Conservation (phyloP, 1,140 invertebrate genomes). For the Drosophila lacertosa region DNA sequence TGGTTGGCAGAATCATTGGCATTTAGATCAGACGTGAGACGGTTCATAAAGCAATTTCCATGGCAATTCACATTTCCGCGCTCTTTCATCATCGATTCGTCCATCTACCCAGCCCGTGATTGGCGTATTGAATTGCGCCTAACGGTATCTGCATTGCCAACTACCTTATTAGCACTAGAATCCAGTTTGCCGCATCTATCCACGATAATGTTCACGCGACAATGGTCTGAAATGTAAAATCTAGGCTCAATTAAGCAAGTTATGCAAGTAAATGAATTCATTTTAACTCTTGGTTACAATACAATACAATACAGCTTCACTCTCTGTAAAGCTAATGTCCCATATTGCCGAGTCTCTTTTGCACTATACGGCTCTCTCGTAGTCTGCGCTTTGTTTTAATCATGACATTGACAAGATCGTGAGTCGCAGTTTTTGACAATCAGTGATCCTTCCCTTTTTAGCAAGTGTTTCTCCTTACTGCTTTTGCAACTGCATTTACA, state of each 20-base stretch:
- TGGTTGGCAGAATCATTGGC: slow-evolving; percentile 51
- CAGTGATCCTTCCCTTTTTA: slow-evolving; percentile 62
- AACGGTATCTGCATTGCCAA: slow-evolving; percentile 69
- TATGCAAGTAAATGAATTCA: not conserved
- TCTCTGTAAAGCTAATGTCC: too few species aligned
- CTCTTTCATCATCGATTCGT: slow-evolving; percentile 52
- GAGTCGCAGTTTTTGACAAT: slow-evolving; percentile 13
- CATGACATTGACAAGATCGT: slow-evolving; percentile 32
- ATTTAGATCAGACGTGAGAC: slow-evolving; percentile 69
- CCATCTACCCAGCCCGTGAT: slow-evolving; percentile 19
- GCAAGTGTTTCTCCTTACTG: slow-evolving; percentile 36
- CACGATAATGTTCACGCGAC: slow-evolving; percentile 8
- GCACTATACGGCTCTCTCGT: too few species aligned
- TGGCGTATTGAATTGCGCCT: slow-evolving; percentile 50
- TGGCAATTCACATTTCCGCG: slow-evolving; percentile 62
- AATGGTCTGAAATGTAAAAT: not conserved
- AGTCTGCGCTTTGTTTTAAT: not conserved
- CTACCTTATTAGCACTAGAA: slow-evolving; percentile 50
- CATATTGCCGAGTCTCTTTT: too few species aligned
- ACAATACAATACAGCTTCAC: too few species aligned
- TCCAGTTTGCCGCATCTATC: slow-evolving; percentile 8
- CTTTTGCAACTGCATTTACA: slow-evolving; percentile 20
- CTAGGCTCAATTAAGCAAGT: not conserved
- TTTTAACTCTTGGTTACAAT: not conserved
- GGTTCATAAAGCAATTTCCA: slow-evolving; percentile 78